Base-by-base conservation (phyloP, 37 sponge, comb jelly and placozoan genomes). In the Spongilla lacustris region DNA sequence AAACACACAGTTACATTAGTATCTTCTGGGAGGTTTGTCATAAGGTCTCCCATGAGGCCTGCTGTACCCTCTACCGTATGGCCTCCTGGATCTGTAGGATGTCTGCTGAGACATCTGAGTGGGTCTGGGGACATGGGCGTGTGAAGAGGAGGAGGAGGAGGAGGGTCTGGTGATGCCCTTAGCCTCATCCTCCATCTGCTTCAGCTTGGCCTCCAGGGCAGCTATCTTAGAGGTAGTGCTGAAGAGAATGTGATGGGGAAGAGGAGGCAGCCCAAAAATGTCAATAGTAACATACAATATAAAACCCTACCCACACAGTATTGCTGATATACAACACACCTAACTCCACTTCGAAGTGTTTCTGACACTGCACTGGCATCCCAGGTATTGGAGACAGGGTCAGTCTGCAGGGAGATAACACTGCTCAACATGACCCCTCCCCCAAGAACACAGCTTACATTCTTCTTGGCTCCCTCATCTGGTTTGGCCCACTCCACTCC, bases 121-220 rank as follows among this genome's bases (percentile, higher is more conserved):
- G 58, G 58, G 14, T 58, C 19, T 58, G 58, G 58, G 19, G 41
- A 41, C 41, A 41, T 41, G 6, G 41, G 41, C 41, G 6, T 41
- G 41, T 17, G 58, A 58, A n/a, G n/a, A n/a, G n/a, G n/a, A n/a
- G n/a, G n/a, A n/a, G n/a, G n/a, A n/a, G 58, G 58, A 58, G 58
- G 58, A 58, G 21, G 58, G 58, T 58, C 21, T 58, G 58, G 21
- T 58, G 37, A 71, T 74, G n/a, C 48, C 21, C 30, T 36, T 23
- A 23, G 71, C 36, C 41, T 76, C 75, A 29, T 87, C 79, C 58
- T 93, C 90, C 95, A 94, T 94, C 41, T 79, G 74, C 77, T 83
- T 85, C 76, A 94, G 78, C 80, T 94, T 94, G 58, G 89, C 92
- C 68, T 94, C 95, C 22, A 94, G 86, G 69, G 95, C 95, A 38